Evolutionary conservation across 2,113 vertebrate species (phyloP), one percentile per base, ranked within the genome.

Genomic region (Sebastes schlegelii): DNA sequence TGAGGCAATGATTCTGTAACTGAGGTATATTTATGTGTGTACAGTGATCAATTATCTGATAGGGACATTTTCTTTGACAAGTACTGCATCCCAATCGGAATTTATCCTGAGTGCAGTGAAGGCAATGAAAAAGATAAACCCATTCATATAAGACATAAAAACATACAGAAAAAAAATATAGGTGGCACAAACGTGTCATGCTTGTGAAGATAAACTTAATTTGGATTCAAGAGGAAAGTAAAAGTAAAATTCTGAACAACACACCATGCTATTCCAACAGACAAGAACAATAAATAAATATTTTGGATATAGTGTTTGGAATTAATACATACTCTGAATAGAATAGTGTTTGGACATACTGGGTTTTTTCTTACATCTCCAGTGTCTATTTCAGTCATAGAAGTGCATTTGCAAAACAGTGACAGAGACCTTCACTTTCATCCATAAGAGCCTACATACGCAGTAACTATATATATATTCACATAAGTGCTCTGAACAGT

Each of bases 31-130:
- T 43, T 52, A 61, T 68, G 34, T 65, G 66, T 76, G 49, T 87
- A 77, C 73, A 88, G 52, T 83, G 49, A 83, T n/a, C 45, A 3
- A 14, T 40, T 13, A 58, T 80, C 14, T 57, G 65, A 71, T 55
- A 61, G 65, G 73, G 21, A 84, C 9, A 54, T 60, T 57, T 68
- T 80, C 34, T 63, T 69, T 79, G 51, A 82, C 76, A 81, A 83
- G 60, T 78, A 76, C 49, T 84, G 74, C 76, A 54, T 83, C 48
- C 72, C 61, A 65, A 45, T 74, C 10, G 67, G 68, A 84, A 74
- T 23, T 26, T 70, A 85, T 90, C 92, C 88, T 89, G 88, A 93
- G 80, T 82, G 70, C 69, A 82, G 52, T 82, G 84, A 93, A 89
- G 65, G 86, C 82, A 90, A 84, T 83, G 65, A 69, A 40, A 74